Percentiles rank a stretch among this genome's conserved stretches.
These are phyloP conservation scores for Marasmarcha lunaedactyla DNA, from an alignment of 2,888 invertebrate genomes.

Conservation along the genomic window DNA sequence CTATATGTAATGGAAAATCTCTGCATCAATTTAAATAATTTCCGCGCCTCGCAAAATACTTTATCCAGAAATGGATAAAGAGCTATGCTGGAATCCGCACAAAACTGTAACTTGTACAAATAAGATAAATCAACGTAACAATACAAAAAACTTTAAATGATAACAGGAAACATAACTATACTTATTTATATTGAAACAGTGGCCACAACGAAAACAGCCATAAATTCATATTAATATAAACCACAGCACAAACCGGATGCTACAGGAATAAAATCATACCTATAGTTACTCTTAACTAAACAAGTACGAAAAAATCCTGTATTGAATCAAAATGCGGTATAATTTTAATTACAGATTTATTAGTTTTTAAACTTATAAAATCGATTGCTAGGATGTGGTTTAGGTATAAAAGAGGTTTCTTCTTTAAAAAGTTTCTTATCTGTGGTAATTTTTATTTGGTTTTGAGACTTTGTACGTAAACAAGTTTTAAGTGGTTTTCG, in stretches of 20 bases:
- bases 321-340: conserved; percentile 25
- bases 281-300: conserved; percentile 42
- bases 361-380: conserved; percentile 33
- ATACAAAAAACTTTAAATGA: too few relatives aligned
- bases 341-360: conserved; percentile 46
- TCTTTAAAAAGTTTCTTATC: too few relatives aligned
- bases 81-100: too few relatives aligned
- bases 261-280: conserved; percentile 52
- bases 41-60: too few relatives aligned
- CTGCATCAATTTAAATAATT: too few relatives aligned
- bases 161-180: conserved; percentile 51
- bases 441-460: too few relatives aligned
- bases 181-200: conserved; percentile 63
- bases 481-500: too few relatives aligned
- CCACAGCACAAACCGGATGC: conserved; percentile 50
- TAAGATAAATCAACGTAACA: too few relatives aligned
- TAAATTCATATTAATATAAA: conserved; percentile 66
- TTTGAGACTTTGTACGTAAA: too few relatives aligned
- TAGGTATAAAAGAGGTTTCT: conserved; percentile 23
- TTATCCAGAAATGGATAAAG: too few relatives aligned
- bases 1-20: too few relatives aligned
- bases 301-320: conserved; percentile 26
- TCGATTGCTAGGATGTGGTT: conserved; percentile 56
- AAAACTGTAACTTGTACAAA: too few relatives aligned
- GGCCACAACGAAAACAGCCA: conserved; percentile 64